Evolutionary conservation across 2,797 vertebrate species (phyloP), one percentile per base, ranked within the genome.

Genomic region (Sebastes ruberrimus): DNA sequence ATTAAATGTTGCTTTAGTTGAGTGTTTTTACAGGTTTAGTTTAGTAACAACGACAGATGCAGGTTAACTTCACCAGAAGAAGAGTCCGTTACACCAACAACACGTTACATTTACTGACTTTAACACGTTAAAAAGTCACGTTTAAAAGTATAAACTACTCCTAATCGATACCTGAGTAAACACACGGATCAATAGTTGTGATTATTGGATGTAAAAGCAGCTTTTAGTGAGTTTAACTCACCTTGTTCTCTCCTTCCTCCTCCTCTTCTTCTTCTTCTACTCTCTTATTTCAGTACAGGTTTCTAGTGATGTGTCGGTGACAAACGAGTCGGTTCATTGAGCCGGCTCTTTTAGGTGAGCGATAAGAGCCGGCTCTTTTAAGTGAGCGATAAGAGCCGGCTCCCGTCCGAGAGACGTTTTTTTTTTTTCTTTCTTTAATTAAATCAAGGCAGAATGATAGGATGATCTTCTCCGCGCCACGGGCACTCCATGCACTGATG

Each of bases 261-360:
- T 30, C 30, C 1, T 30, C 30, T 3, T 33, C 30, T 14, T 22
- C 60, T 23, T 25, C 61, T 18, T 32, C 62, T 57, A 13, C 55
- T 83, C 75, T 55, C 74, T 28, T 8, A 59, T 80, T 38, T 71
- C 86, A 38, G 53, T 52, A 23, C 73, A 80, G 75, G 74, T 86
- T 30, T 65, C 33, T 33, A 33, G 33, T 33, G 33, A 33, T 33
- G 33, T 33, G 33, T 4, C 4, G 32, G 33, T 33, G 0, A 10
- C 4, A 33, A 33, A 33, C 33, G 33, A 33, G 10, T 33, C 33
- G 33, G 33, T 33, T 33, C 33, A 10, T 33, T 33, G 33, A 33
- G 33, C 33, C 33, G 33, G 33, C 33, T 33, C 33, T 33, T 10
- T 33, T 33, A 33, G 0, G 33, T 33, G 33, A 33, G 0, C 33